These are phyloP conservation scores for Cryptus armator DNA, from an alignment of 2,888 invertebrate genomes.

Conservation along the genomic window DNA sequence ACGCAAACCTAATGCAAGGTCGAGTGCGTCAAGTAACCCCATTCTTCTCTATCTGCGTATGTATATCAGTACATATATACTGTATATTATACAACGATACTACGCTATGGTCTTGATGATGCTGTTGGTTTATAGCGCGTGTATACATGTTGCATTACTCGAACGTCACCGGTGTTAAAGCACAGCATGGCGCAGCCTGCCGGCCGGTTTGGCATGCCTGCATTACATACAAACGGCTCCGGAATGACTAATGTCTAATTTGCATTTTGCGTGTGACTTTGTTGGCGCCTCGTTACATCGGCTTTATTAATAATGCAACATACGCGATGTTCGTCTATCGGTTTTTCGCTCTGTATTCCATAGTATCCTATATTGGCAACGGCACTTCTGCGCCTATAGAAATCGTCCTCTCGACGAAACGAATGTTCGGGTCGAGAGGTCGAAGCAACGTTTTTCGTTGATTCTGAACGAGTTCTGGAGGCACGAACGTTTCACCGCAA, in stretches of 20 bases:
- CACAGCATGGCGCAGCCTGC: conserved; percentile 8
- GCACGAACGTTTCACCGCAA: conserved; percentile 34
- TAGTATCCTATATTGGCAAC: not conserved
- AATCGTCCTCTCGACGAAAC: conserved; percentile 11
- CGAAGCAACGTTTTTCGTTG: conserved; percentile 24
- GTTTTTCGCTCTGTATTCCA: conserved; percentile 39
- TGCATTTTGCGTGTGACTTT: conserved; percentile 82
- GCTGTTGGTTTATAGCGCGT: conserved; percentile 44
- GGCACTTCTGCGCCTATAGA: conserved; percentile 2
- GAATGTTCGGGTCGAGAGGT: conserved; percentile 1
- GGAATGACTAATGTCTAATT: conserved; percentile 75
- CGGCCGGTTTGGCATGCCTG: conserved; percentile 48
- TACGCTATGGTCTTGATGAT: not conserved
- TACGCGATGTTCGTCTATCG: conserved; percentile 67
- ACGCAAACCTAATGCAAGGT: not conserved
- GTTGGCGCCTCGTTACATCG: conserved; percentile 75
- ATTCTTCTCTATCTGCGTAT: not conserved
- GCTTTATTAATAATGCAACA: conserved; percentile 82
- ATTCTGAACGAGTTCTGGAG: not conserved
- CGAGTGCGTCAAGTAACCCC: not conserved
- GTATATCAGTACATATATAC: not conserved
- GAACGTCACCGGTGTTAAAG: conserved; percentile 35
- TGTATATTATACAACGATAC: conserved; percentile 3
- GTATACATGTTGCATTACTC: conserved; percentile 55
- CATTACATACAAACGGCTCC: conserved; percentile 60